These are phyloP conservation scores for Eudemis profundana DNA, from an alignment of 2,888 invertebrate genomes.

Conservation along the genomic window DNA sequence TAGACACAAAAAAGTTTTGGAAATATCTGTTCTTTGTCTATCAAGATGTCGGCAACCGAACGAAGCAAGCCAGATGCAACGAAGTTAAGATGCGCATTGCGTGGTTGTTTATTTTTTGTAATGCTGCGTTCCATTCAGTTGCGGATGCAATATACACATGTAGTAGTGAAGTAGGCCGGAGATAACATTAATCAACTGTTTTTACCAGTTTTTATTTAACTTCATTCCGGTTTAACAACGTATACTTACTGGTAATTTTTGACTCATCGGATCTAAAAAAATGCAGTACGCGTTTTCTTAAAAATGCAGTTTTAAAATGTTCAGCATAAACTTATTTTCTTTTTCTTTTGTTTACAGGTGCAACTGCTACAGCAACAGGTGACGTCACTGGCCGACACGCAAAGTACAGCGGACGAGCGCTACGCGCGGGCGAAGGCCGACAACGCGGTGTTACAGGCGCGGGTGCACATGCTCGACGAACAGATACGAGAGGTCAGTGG, in stretches of 20 bases:
- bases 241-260: background rate
- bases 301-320: background rate
- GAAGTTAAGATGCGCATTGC: slow-evolving; percentile 9
- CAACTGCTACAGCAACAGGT: slow-evolving; percentile 97
- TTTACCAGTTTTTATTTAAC: too few species aligned
- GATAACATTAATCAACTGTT: background rate
- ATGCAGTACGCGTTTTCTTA: background rate
- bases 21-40: background rate
- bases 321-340: background rate
- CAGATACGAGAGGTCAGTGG: slow-evolving; percentile 88
- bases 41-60: slow-evolving; percentile 23
- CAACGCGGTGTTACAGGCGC: slow-evolving; percentile 95
- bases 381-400: slow-evolving; percentile 94
- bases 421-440: slow-evolving; percentile 96
- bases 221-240: background rate
- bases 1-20: too few species aligned
- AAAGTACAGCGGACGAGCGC: slow-evolving; percentile 93
- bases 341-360: slow-evolving; percentile 86
- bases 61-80: slow-evolving; percentile 1
- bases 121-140: slow-evolving; percentile 8
- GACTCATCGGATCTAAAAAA: too few species aligned
- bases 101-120: slow-evolving; percentile 18
- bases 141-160: slow-evolving; percentile 12
- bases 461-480: slow-evolving; percentile 97
- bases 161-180: background rate